Base-by-base conservation (phyloP, 1,140 invertebrate species). In the Diabrotica virgifera region DNA sequence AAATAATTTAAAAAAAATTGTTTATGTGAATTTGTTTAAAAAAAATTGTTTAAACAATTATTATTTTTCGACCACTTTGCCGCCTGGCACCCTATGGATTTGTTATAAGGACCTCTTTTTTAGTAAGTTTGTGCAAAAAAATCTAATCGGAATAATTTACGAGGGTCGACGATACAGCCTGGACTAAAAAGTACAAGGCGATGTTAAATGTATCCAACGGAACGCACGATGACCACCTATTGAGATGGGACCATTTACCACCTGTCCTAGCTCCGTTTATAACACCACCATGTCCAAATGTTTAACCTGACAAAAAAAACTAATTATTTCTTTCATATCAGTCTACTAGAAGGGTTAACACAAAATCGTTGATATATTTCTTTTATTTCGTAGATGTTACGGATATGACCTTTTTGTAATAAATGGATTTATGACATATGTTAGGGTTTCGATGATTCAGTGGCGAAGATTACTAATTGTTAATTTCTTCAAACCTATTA, bases 351-450 rank as follows among this genome's bases (percentile, higher is more conserved):
- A 46, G 40, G 40, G 40, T 46, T 46, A 46, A 46, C 8, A 24
- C 8, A 46, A 46, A 46, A 46, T 46, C 40, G 40, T 46, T 46
- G 8, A 46, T 46, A 10, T 46, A 46, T 10, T 46, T 6, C 40
- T 46, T 8, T 46, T n/a, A 46, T 46, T 46, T 46, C n/a, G 40
- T 46, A n/a, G 40, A 46, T n/a, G 40, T 10, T 46, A 46, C 40
- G 40, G 40, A 46, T 46, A 46, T 46, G 40, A 10, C n/a, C n/a
- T 46, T 46, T 46, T 8, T 46, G 8, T 46, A 46, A 46, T 6
- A 46, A 46, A 46, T 46, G 40, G n/a, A 46, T 46, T 8, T 46
- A n/a, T 46, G n/a, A 46, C 40, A 46, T 46, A 46, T 46, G 40
- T 6, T 46, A 46, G 40, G 40, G 40, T 46, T 46, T 46, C 40